These are phyloP conservation scores for Drosophila dives DNA, from an alignment of 2,888 invertebrate genomes.

Conservation along the genomic window DNA sequence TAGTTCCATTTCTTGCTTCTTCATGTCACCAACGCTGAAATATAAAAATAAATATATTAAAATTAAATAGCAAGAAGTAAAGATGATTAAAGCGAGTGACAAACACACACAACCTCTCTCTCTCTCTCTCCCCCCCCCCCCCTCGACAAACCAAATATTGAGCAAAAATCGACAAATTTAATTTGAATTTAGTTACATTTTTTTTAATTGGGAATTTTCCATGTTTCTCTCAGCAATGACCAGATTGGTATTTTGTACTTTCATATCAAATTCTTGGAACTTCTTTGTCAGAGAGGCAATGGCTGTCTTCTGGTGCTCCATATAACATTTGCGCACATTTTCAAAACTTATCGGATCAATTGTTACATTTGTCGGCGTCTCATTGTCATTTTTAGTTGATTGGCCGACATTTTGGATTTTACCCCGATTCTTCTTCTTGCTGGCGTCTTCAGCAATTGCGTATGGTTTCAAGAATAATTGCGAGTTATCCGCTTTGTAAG, in stretches of 20 bases:
- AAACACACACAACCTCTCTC: too few relatives aligned
- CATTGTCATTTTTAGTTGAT: neutral
- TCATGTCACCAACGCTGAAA: conserved; percentile 3
- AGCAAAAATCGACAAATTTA: neutral
- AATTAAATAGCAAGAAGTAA: neutral
- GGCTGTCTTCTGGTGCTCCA: neutral
- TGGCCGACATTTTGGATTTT: neutral
- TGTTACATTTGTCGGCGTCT: too few relatives aligned
- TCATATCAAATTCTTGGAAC: neutral
- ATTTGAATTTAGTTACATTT: conserved; percentile 15
- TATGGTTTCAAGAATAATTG: neutral
- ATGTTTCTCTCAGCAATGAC: neutral
- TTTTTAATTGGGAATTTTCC: conserved; percentile 13
- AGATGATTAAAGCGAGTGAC: neutral
- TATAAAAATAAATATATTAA: neutral
- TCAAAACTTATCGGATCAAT: neutral
- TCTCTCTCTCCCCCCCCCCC: too few relatives aligned
- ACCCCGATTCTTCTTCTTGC: neutral
- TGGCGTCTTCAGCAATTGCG: neutral
- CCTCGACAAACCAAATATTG: too few relatives aligned
- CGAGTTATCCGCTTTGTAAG: neutral
- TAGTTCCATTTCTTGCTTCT: neutral
- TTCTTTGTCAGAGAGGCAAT: conserved; percentile 3
- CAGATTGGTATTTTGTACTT: conserved; percentile 14
- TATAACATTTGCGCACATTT: conserved; percentile 17